Base-by-base conservation (phyloP, 92 coral and sea anemone species). In the Chrysogorgia sp. region DNA sequence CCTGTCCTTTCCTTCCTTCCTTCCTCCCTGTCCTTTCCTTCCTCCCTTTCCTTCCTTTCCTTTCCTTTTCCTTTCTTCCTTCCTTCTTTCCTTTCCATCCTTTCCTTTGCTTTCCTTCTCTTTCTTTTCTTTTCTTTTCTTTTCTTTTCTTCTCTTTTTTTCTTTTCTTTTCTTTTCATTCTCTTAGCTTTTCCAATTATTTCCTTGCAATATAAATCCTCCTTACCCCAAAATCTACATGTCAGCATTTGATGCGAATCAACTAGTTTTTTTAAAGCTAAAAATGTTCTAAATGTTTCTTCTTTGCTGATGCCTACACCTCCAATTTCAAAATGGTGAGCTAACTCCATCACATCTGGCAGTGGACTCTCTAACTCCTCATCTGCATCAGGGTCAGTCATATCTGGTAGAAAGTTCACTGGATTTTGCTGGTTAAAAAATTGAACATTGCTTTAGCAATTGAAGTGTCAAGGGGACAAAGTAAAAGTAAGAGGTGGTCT, bases 201-300 rank as follows among this genome's bases (percentile, higher is more conserved):
- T 8, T 61, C 40, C 34, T n/a, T n/a, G n/a, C n/a, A n/a, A n/a
- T n/a, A n/a, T n/a, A 5, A 37, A 37, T 15, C 2, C 45, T 49
- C 55, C 96, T 74, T 83, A 91, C 98, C 98, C 98, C 98, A 94
- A 70, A 94, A 91, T 69, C 98, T 88, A 62, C 98, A 94, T 37
- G 92, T 94, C 35, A 92, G 86, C 40, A 94, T 87, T 79, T 97
- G 92, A 71, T 91, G 57, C 14, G 94, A 75, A 58, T 94, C 98
- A 30, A 94, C 96, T 57, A 94, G 84, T 71, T 85, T 78, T 88
- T 94, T 94, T 34, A 94, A 79, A 70, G 98, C 97, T 75, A 94
- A 81, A 66, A 91, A 94, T 58, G 92, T 75, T 70, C 97, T 85
- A 66, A 91, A 94, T 3, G 88, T 94, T 77, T 94, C 98, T 76